A percentile compares a stretch with the other conserved stretches of the same genome.
Conservation (phyloP, 2,888 invertebrate genomes). For the Himalopsyche tibetana region DNA sequence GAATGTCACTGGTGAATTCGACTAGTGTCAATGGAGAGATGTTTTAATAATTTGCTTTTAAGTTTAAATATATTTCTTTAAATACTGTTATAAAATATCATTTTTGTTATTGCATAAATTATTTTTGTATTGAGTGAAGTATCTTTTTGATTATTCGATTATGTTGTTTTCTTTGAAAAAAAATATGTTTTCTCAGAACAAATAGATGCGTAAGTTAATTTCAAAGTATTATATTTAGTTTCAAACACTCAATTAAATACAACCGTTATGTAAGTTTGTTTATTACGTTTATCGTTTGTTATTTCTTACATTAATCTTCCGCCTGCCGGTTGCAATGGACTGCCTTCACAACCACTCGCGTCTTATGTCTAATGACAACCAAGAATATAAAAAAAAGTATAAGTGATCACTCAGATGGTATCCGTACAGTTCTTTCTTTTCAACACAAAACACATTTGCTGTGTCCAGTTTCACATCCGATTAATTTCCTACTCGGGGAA, state of each 20-base stretch:
- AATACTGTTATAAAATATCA: too few species aligned
- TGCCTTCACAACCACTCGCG: constrained; percentile 37
- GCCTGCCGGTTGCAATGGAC: neutral
- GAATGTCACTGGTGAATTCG: too few species aligned
- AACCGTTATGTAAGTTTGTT: neutral
- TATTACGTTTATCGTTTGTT: neutral
- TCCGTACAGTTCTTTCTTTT: constrained; percentile 20
- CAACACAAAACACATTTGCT: constrained; percentile 34
- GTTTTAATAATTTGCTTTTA: too few species aligned
- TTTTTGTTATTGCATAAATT: too few species aligned
- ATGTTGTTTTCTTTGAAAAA: neutral
- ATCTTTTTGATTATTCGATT: too few species aligned
- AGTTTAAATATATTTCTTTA: too few species aligned
- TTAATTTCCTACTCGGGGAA: constrained; percentile 53
- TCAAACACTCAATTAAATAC: neutral
- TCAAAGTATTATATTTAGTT: too few species aligned
- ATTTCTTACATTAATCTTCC: constrained; percentile 18
- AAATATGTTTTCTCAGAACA: neutral
- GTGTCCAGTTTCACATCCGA: constrained; percentile 51
- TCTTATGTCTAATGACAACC: constrained; percentile 28
- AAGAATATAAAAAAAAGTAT: constrained; percentile 15
- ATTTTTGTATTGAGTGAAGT: too few species aligned
- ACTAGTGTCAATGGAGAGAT: too few species aligned
- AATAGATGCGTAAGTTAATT: too few species aligned
- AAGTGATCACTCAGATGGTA: constrained; percentile 24